Evolutionary conservation across 1,140 invertebrate species (phyloP).

Genomic region (Heterodera schachtii): DNA sequence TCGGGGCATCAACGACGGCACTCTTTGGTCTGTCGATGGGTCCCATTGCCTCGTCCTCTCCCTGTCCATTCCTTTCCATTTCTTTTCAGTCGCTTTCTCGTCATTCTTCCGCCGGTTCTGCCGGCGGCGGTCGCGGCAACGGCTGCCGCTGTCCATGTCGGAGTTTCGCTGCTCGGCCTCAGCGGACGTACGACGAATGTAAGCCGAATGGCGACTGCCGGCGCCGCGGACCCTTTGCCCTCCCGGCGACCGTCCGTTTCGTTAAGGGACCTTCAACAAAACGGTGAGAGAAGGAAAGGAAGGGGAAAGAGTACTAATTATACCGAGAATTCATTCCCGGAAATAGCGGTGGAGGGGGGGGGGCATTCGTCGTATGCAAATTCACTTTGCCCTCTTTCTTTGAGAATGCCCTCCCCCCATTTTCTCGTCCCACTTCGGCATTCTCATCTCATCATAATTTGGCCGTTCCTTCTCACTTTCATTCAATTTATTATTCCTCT

Average conservation of each 20-base stretch:
- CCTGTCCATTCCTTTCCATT: not conserved
- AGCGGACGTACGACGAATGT: not conserved
- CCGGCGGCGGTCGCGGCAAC: not conserved
- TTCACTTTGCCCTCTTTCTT: no score
- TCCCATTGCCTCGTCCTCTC: no score
- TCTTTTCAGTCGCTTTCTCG: constrained; percentile 19
- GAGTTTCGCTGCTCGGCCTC: constrained; percentile 14
- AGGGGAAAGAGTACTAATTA: no score
- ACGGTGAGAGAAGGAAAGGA: no score
- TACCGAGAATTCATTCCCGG: constrained; percentile 15
- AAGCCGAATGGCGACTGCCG: not conserved
- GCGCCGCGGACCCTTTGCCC: not conserved
- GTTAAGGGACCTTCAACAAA: constrained; percentile 15
- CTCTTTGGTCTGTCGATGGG: no score
- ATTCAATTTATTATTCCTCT: not conserved
- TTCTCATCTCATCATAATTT: not conserved
- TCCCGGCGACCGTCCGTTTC: constrained; percentile 22
- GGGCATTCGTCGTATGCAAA: no score
- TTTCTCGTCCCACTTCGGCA: no score
- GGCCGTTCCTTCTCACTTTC: no score
- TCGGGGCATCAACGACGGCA: no score
- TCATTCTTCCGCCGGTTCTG: constrained; percentile 23
- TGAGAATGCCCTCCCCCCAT: no score
- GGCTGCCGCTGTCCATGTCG: not conserved
- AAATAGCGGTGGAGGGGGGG: not conserved